Base-by-base conservation (phyloP, 2,888 invertebrate species). In the Melanophora roralis region DNA sequence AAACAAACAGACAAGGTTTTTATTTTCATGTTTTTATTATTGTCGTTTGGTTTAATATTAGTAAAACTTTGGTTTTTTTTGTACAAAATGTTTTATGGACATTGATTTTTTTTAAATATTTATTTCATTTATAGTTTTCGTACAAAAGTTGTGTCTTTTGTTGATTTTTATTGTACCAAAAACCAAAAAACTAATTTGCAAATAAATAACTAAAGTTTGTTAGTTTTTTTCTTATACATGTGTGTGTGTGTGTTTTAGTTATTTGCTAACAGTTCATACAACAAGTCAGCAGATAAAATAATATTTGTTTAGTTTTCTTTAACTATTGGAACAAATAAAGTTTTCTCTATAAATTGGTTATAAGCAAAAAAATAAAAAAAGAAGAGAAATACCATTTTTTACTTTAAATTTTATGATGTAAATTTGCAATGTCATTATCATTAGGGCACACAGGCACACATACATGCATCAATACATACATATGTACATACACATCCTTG, bases 381-480 rank as follows among this genome's bases (percentile, higher is more conserved):
- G 43, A 47, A 59, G 11, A 27, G 12, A 38, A 51, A 53, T 5
- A 49, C 19, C 21, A 38, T 67, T 59, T 19, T 76, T 68, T 62
- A n/a, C n/a, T 59, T 64, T 49, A 6, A 57, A 59, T 57, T 67
- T 43, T 53, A 40, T 36, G 38, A 16, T 38, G 45, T 40, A 75
- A 62, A 75, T 75, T n/a, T 73, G 76, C 80, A 80, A 76, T 80
- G 75, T 76, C 80, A 80, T 80, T 80, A 76, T 76, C 80, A 72
- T 80, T 76, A 80, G 55, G 19, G 55, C 67, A 49, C 43, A 21
- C 60, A 72, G n/a, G n/a, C n/a, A n/a, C n/a, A n/a, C n/a, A n/a
- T n/a, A n/a, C n/a, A n/a, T n/a, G n/a, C n/a, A n/a, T n/a, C n/a
- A n/a, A 67, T 43, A 45, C 34, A 14, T 51, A 51, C 51, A 8